A percentile compares a stretch with the other conserved stretches of the same genome.
phyloP scores from a whole-genome alignment of 1,140 invertebrate species.

The Charaxes varanes region DNA sequence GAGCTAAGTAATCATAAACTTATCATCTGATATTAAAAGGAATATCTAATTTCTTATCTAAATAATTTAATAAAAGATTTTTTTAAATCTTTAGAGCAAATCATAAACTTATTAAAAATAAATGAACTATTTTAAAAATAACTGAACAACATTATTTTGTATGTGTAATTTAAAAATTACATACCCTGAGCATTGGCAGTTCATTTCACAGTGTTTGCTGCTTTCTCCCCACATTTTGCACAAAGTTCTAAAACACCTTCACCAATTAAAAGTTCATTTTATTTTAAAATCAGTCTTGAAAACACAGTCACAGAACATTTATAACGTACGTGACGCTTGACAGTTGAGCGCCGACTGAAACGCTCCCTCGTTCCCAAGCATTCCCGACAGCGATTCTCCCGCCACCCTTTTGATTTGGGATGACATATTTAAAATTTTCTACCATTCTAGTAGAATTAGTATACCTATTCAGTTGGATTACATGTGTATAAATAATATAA shows the following conservation, averaged over 20 bases:
- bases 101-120: too few species aligned
- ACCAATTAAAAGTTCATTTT: conserved; percentile 26
- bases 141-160: too few species aligned
- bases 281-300: conserved; percentile 9
- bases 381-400: conserved; percentile 16
- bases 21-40: too few species aligned
- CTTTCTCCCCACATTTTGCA: conserved; percentile 57
- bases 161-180: conserved; percentile 31
- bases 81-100: too few species aligned
- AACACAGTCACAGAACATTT: conserved; percentile 7
- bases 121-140: too few species aligned
- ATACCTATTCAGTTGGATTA: background rate
- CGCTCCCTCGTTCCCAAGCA: background rate
- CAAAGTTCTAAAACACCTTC: conserved; percentile 28
- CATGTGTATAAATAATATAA: too few species aligned
- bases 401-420: conserved; percentile 20
- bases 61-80: too few species aligned
- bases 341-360: conserved; percentile 23
- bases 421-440: conserved; percentile 20
- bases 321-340: conserved; percentile 10
- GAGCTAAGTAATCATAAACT: too few species aligned
- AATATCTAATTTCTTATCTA: too few species aligned
- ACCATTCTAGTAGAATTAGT: conserved; percentile 27
- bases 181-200: conserved; percentile 62
- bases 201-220: conserved; percentile 51